phyloP scores from a whole-genome alignment of 2,888 invertebrate genomes.

The Acanthosoma haemorrhoidale region DNA sequence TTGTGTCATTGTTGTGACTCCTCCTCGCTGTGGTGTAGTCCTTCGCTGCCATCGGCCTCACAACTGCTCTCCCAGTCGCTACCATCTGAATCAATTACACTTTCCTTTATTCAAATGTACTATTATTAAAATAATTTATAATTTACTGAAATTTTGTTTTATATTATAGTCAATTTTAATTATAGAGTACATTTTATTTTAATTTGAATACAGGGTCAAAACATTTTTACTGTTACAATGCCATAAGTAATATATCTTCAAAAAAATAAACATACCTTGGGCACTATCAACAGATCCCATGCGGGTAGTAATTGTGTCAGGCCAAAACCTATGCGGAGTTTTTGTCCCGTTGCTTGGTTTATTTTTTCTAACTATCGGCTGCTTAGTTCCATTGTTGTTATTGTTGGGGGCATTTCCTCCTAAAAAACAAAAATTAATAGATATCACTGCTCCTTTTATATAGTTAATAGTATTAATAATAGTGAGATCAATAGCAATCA shows the following conservation, averaged over 20 bases:
- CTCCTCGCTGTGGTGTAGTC: slow-evolving; percentile 42
- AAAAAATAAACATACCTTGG: slow-evolving; percentile 36
- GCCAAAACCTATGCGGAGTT: slow-evolving; percentile 51
- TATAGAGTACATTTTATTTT: neutral
- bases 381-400: slow-evolving; percentile 14
- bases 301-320: slow-evolving; percentile 63
- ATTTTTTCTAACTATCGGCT: slow-evolving; percentile 33
- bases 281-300: slow-evolving; percentile 42
- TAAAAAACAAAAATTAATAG: no score
- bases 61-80: slow-evolving; percentile 40
- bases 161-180: neutral
- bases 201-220: neutral
- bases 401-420: slow-evolving; percentile 34
- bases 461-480: no score
- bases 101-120: neutral
- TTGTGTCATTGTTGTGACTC: slow-evolving; percentile 34
- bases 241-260: no score
- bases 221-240: no score
- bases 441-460: no score
- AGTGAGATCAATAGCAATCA: no score
- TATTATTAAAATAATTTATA: neutral
- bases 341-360: slow-evolving; percentile 37
- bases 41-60: slow-evolving; percentile 36
- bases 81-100: slow-evolving; percentile 32
- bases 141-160: neutral